Conservation (phyloP, 1,140 invertebrate genomes). For the Calliopsis andreniformis region DNA sequence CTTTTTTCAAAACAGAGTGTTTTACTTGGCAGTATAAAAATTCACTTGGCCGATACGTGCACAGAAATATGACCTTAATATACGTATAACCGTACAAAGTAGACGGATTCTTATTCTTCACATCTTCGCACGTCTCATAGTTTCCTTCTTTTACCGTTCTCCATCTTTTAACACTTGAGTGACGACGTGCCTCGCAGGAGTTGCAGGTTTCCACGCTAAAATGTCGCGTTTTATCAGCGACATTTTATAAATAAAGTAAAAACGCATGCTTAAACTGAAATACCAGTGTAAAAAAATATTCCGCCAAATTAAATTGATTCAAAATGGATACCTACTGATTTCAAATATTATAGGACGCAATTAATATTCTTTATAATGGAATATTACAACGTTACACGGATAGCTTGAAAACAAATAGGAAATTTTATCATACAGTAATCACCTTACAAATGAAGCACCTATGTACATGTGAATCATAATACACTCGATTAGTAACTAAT, state of each 20-base stretch:
- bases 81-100: not conserved
- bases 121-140: not conserved
- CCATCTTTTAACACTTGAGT: not conserved
- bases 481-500: too few relatives aligned
- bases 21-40: not conserved
- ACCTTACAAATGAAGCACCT: too few relatives aligned
- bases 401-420: too few relatives aligned
- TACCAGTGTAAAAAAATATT: not conserved
- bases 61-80: not conserved
- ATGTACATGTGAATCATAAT: too few relatives aligned
- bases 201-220: not conserved
- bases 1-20: not conserved
- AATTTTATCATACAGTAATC: too few relatives aligned
- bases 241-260: not conserved
- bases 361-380: too few relatives aligned
- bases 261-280: not conserved
- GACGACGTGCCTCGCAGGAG: not conserved
- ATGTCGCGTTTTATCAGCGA: not conserved
- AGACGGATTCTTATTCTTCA: constrained; percentile 1
- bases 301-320: not conserved
- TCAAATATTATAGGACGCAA: too few relatives aligned
- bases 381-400: too few relatives aligned
- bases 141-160: not conserved
- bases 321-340: not conserved
- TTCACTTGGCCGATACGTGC: not conserved